Evolutionary conservation across 2,797 vertebrate species (phyloP).

Genomic region (Acanthopagrus latus): DNA sequence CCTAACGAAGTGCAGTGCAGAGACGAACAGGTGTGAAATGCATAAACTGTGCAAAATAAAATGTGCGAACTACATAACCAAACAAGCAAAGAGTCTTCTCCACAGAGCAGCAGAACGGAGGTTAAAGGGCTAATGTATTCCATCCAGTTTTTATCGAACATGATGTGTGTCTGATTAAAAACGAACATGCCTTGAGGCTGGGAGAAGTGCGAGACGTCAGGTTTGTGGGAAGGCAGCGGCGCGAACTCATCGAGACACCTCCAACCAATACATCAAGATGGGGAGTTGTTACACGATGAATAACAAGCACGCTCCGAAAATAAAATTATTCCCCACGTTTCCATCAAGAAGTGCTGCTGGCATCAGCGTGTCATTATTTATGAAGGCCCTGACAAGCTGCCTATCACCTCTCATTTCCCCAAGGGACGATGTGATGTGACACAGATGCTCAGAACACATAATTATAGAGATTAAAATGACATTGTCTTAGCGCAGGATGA

Average conservation of each 20-base stretch:
- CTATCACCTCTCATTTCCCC: constrained; percentile 4
- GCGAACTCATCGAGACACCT: constrained; percentile 29
- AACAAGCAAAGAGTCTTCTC: constrained; percentile 15
- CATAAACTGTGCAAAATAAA: neutral
- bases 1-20: neutral
- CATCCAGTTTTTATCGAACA: constrained; percentile 16
- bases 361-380: constrained; percentile 4
- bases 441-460: constrained; percentile 7
- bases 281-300: constrained; percentile 19
- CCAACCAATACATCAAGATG: constrained; percentile 11
- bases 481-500: neutral
- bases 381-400: constrained; percentile 24
- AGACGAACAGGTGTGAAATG: neutral
- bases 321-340: constrained; percentile 16
- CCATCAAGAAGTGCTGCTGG: constrained; percentile 10
- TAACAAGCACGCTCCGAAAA: constrained; percentile 19
- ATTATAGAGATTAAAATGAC: neutral
- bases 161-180: constrained; percentile 44
- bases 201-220: constrained; percentile 8
- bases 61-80: constrained; percentile 10
- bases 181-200: constrained; percentile 32
- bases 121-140: constrained; percentile 41
- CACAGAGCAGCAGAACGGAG: neutral
- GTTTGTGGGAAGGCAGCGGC: neutral
- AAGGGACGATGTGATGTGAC: neutral